Evolutionary conservation across 2,113 vertebrate species (phyloP).

Genomic region (Galeopterus variegatus): DNA sequence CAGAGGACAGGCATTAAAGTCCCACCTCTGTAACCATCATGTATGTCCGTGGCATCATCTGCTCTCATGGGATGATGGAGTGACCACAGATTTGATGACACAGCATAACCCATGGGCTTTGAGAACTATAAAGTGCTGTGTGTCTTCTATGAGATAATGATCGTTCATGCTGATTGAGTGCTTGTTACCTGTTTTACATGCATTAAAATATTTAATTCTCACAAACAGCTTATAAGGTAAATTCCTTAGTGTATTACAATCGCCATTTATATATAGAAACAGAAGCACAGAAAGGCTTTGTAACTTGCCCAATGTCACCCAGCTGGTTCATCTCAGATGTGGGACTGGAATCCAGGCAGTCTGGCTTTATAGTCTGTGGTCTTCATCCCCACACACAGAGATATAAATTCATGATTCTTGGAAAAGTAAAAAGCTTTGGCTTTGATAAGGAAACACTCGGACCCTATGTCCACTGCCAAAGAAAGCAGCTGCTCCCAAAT

Average conservation of each 20-base stretch:
- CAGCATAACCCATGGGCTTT: neutral
- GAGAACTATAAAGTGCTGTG: neutral
- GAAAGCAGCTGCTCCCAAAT: neutral
- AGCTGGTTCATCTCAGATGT: neutral
- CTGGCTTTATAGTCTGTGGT: neutral
- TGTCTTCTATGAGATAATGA: neutral
- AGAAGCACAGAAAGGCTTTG: neutral
- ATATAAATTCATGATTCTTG: neutral
- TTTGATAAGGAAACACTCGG: neutral
- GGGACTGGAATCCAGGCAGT: neutral
- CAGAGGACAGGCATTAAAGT: neutral
- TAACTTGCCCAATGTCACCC: neutral
- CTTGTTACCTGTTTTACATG: neutral
- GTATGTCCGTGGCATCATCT: neutral
- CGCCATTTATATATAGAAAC: neutral
- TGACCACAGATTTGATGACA: neutral
- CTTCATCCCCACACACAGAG: neutral
- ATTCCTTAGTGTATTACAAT: rapidly evolving
- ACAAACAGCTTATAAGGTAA: neutral
- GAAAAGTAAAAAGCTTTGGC: neutral
- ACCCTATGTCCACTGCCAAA: neutral
- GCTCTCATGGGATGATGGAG: neutral
- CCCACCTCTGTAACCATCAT: rapidly evolving
- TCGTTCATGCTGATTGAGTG: neutral
- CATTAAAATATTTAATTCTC: neutral